Evolutionary conservation across 1,140 invertebrate species (phyloP).

Genomic region (Oryctes rhinoceros): DNA sequence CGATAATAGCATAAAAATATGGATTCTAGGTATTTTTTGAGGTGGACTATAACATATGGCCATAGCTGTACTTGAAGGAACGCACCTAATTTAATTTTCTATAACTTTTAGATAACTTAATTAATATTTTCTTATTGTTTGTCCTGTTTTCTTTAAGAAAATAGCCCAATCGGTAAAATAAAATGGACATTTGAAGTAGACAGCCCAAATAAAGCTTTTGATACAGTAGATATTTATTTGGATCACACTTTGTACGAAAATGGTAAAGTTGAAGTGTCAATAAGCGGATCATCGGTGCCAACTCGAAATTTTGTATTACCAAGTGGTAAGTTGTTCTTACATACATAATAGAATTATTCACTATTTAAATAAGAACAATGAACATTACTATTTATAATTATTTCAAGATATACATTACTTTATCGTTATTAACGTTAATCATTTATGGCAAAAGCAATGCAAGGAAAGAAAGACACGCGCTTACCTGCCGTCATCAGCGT

Average conservation of each 20-base stretch:
- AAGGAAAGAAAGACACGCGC: too few relatives aligned
- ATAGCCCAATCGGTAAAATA: constrained; percentile 60
- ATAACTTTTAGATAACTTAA: constrained; percentile 4
- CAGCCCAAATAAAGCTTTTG: constrained; percentile 57
- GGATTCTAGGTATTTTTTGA: too few relatives aligned
- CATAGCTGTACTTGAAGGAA: too few relatives aligned
- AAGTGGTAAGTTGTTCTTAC: not conserved
- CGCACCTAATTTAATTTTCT: not conserved
- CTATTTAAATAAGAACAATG: too few relatives aligned
- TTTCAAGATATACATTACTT: too few relatives aligned
- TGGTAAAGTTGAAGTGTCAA: constrained; percentile 59
- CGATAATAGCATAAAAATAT: too few relatives aligned
- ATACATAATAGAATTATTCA: not conserved
- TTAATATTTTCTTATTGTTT: constrained; percentile 46
- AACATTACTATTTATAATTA: too few relatives aligned
- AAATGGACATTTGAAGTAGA: constrained; percentile 64
- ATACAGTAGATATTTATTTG: constrained; percentile 60
- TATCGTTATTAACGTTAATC: too few relatives aligned
- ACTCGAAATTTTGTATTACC: not conserved
- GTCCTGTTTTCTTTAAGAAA: constrained; percentile 57
- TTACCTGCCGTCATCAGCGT: too few relatives aligned
- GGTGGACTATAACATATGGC: too few relatives aligned
- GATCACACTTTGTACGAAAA: constrained; percentile 61
- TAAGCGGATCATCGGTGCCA: constrained; percentile 49
- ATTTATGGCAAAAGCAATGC: too few relatives aligned